These are phyloP conservation scores for Crossaster papposus DNA, from an alignment of 53 echinoderm and acorn worm genomes.

Conservation along the genomic window DNA sequence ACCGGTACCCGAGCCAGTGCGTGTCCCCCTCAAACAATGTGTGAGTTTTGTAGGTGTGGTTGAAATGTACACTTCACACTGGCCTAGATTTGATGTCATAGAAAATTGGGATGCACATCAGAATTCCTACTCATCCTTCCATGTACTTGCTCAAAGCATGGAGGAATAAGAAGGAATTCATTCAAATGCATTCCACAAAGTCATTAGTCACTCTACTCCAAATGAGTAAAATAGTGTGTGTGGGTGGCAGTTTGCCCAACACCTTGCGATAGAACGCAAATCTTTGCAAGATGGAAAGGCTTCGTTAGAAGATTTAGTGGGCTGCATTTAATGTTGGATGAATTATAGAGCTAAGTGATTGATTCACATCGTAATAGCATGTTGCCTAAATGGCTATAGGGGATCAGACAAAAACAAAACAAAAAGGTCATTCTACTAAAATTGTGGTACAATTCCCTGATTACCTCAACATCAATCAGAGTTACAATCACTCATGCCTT, in stretches of 20 bases:
- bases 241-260: not conserved
- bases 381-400: not conserved
- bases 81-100: constrained; percentile 4
- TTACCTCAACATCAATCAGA: too few species aligned
- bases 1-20: not conserved
- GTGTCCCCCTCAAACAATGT: constrained; percentile 5
- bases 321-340: not conserved
- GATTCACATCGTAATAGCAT: not conserved
- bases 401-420: not conserved
- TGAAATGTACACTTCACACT: constrained; percentile 19
- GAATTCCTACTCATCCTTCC: not conserved
- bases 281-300: not conserved
- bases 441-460: not conserved
- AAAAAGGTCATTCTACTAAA: not conserved
- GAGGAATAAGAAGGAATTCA: too few species aligned
- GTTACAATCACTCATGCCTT: not conserved
- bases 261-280: not conserved
- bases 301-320: not conserved
- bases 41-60: constrained; percentile 29
- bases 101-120: not conserved
- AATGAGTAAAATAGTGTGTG: not conserved
- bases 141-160: not conserved
- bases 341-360: not conserved
- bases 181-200: not conserved
- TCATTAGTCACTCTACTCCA: constrained; percentile 5